Base-by-base conservation (phyloP, 2,113 vertebrate species). In the Dasyornis broadbenti region DNA sequence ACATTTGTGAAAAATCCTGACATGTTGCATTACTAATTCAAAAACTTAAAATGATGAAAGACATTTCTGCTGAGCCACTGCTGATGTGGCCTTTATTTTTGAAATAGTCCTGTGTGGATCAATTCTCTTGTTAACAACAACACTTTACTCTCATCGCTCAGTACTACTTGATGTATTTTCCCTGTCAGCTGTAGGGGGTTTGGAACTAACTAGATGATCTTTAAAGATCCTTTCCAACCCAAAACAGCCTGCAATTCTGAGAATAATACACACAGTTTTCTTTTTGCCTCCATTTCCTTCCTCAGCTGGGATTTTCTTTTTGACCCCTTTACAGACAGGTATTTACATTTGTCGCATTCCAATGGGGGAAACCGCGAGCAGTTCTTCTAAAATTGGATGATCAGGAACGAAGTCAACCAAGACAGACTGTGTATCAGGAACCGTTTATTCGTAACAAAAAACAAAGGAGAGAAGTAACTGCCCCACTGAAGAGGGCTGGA, bases 151-250 rank as follows among this genome's bases (percentile, higher is more conserved):
- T 40, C 31, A 9, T 40, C 0, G 0, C 11, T 73, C 26, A 50
- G 13, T 59, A 26, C 53, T 57, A 35, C 15, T 27, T 63, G 31
- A 15, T 70, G 15, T 9, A 22, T 66, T 86, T 79, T 70, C 16
- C 14, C 27, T 69, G n/a, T 64, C 49, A 22, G 0, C 1, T 5
- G 3, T 15, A 31, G 11, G 2, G 6, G 3, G 1, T 5, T 11
- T 61, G 15, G 44, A 50, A 9, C 21, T n/a, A 83, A 86, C 15
- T 39, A 61, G 37, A 26, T 57, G n/a, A 30, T 76, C n/a, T 72
- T 63, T 44, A 71, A 61, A 53, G 27, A 86, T 57, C 20, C 4
- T 11, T 39, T 75, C 7, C 24, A 82, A 75, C 28, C 11, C 33
- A 30, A 82, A 89, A 16, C 9, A 30, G 2, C 22, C 22, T 63